Base-by-base conservation (phyloP, 2,113 vertebrate species). In the Pavo muticus region DNA sequence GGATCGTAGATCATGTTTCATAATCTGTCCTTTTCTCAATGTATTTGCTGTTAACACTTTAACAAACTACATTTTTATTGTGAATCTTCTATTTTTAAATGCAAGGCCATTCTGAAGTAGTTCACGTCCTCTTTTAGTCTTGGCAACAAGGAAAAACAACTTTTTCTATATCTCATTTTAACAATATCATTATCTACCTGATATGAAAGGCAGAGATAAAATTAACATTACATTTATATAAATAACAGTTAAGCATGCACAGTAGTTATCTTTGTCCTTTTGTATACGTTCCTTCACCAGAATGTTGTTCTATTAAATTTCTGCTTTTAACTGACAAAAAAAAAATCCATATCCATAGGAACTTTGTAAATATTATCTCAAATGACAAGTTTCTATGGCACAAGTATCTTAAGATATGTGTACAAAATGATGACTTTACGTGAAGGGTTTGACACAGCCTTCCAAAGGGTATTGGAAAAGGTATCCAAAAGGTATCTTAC, bases 341-440 rank as follows among this genome's bases (percentile, higher is more conserved):
- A 77, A 96, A 96, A 97, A 97, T 96, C 97, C 83, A 93, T 96
- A 92, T 15, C 42, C 35, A 77, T 3, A 95, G 83, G 60, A 97
- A 94, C 64, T 63, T 74, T 80, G 80, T 70, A 89, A 97, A 75
- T 50, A 48, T 8, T 90, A 7, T 71, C 35, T 89, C 74, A 59
- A 94, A 88, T 94, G 37, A 76, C 77, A 92, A 87, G 81, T 90
- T 96, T 79, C 63, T 73, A 15, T 87, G 67, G 37, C 42, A 89
- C 24, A 70, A 15, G 15, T 95, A 69, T 95, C 79, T 94, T 96
- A 90, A 92, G 97, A 87, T 95, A 88, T 25, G 54, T 88, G 64
- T 82, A 86, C 83, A 72, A 97, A 97, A 91, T 91, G 72, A 96
- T 84, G 64, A 78, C 52, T 97, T 94, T 76, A 86, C 85, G 88